These are phyloP conservation scores for Pogonus chalceus DNA, from an alignment of 1,140 invertebrate species.

Conservation along the genomic window DNA sequence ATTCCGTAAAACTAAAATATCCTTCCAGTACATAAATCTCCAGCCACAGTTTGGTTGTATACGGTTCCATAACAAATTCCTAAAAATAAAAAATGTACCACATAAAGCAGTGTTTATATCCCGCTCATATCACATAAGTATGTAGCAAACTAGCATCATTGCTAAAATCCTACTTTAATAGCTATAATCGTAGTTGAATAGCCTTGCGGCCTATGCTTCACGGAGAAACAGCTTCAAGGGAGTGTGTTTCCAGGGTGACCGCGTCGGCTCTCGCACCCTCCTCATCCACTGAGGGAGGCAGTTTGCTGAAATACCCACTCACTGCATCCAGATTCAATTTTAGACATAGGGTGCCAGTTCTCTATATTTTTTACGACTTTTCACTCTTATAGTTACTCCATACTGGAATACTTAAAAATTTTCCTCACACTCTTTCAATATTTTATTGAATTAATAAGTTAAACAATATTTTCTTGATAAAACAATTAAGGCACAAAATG, in stretches of 20 bases:
- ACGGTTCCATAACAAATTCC: too few relatives aligned
- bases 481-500: too few relatives aligned
- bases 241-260: conserved; percentile 3
- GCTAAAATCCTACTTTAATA: conserved; percentile 3
- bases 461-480: too few relatives aligned
- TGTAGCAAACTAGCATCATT: neutral
- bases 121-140: neutral
- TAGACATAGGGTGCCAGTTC: neutral
- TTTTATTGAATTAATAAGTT: too few relatives aligned
- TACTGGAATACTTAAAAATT: too few relatives aligned
- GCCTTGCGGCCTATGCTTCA: neutral
- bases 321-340: neutral
- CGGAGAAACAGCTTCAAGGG: too few relatives aligned
- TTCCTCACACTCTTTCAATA: neutral
- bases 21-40: too few relatives aligned
- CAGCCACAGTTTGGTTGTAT: too few relatives aligned
- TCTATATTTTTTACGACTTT: neutral
- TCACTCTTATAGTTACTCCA: neutral
- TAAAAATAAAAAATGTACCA: too few relatives aligned
- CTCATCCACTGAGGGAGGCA: neutral
- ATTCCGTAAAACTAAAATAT: too few relatives aligned
- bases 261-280: neutral
- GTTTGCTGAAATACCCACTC: neutral
- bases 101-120: too few relatives aligned
- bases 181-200: conserved; percentile 4